phyloP scores from a whole-genome alignment of 2,888 invertebrate species.

The Papilio elwesi region DNA sequence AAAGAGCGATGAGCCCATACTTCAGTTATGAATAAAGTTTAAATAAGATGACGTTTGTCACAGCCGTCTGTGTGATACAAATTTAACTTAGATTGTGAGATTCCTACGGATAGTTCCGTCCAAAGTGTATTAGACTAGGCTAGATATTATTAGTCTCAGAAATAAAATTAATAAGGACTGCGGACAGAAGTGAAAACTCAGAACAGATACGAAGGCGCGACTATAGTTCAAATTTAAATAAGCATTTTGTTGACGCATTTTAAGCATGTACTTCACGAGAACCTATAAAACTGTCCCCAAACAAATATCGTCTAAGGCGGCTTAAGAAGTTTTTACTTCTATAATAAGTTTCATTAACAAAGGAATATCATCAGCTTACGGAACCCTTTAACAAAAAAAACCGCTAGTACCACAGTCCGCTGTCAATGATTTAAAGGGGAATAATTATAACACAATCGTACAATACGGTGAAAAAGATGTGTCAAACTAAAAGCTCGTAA shows the following conservation, averaged over 20 bases:
- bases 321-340: too few species aligned
- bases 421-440: background rate
- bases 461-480: background rate
- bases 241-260: too few species aligned
- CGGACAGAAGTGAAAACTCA: too few species aligned
- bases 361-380: background rate
- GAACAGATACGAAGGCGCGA: too few species aligned
- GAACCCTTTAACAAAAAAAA: background rate
- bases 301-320: too few species aligned
- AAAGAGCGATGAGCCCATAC: background rate
- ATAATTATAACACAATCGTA: background rate
- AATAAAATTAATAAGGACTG: too few species aligned
- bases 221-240: too few species aligned
- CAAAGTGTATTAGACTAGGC: too few species aligned
- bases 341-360: background rate
- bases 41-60: slow-evolving; percentile 5
- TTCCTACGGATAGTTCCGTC: background rate
- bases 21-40: background rate
- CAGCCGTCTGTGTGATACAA: background rate
- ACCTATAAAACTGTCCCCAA: too few species aligned
- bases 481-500: background rate
- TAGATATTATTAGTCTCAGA: too few species aligned
- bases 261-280: too few species aligned
- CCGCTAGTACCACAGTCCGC: background rate
- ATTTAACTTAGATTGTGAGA: background rate